Percentiles rank a stretch among this genome's conserved stretches.
phyloP scores from a whole-genome alignment of 2,888 invertebrate genomes.

The Callinectes sapidus region DNA sequence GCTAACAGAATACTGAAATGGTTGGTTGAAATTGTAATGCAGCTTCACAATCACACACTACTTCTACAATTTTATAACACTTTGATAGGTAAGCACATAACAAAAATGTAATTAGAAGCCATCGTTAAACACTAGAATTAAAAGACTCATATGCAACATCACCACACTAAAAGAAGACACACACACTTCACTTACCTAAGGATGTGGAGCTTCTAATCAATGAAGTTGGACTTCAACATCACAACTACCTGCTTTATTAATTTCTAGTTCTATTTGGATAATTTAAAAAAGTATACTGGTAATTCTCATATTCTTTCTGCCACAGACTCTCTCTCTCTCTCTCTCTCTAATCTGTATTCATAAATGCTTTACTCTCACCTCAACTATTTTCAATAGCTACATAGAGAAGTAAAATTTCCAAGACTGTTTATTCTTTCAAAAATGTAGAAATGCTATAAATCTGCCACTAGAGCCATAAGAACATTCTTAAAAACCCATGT shows the following conservation, averaged over 20 bases:
- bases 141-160: neutral
- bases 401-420: no score
- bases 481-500: no score
- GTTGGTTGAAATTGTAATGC: neutral
- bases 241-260: neutral
- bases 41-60: neutral
- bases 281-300: neutral
- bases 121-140: neutral
- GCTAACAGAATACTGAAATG: neutral
- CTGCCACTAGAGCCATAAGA: no score
- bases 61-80: neutral
- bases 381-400: neutral
- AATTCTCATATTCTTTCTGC: neutral
- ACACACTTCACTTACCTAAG: neutral
- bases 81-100: neutral
- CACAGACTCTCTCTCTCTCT: constrained; percentile 11
- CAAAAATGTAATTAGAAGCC: neutral
- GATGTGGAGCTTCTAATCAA: neutral
- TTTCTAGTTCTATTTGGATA: neutral
- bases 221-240: neutral
- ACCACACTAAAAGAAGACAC: neutral
- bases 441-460: no score
- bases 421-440: no score
- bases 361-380: neutral
- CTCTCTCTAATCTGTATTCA: neutral